Base-by-base conservation (phyloP, 2,797 vertebrate species). In the Choloepus didactylus region DNA sequence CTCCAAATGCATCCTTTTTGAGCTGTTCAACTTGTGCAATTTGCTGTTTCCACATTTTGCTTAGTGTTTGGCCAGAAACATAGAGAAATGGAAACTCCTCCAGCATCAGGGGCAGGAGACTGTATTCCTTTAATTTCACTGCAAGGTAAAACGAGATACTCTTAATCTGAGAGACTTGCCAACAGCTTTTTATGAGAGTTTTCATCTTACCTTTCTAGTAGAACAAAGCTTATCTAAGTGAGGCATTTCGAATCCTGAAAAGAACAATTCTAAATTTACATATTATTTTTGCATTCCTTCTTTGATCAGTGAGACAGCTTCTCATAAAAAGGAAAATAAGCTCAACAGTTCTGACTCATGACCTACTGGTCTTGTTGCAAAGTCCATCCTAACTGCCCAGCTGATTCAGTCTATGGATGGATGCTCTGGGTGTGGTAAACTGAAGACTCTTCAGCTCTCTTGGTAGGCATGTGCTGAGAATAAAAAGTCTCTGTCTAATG, bases 31-130 rank as follows among this genome's bases (percentile, higher is more conserved):
- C 97, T 87, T 99, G 99, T 77, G 98, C 98, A 66, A 99, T 98
- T 98, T 99, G 99, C 97, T 98, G 98, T 95, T 98, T 98, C 99
- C 99, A 99, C 99, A 99, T 99, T 95, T 96, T 98, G 35, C 98
- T 98, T 94, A 99, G 97, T 0, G 99, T 96, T 2, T 98, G 98
- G 29, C 98, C 97, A 62, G 99, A 99, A 95, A 99, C 97, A 89
- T 98, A 98, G 70, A 99, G 99, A 89, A 98, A 98, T 14, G 99
- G 99, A 95, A 99, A 98, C 93, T 99, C 99, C 60, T 99, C 99
- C 96, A 99, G 97, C 62, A 99, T 98, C 85, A 98, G 91, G 1
- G 99, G 98, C 21, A 99, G 98, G 73, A 99, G 98, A 51, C 99
- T 98, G 4, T 99, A 98, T 51, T 99, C 99, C 88, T 98, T 99